A percentile compares a stretch with the other conserved stretches of the same genome.
Conservation (phyloP, 92 coral and sea anemone species). For the Phenganax stokvisi region DNA sequence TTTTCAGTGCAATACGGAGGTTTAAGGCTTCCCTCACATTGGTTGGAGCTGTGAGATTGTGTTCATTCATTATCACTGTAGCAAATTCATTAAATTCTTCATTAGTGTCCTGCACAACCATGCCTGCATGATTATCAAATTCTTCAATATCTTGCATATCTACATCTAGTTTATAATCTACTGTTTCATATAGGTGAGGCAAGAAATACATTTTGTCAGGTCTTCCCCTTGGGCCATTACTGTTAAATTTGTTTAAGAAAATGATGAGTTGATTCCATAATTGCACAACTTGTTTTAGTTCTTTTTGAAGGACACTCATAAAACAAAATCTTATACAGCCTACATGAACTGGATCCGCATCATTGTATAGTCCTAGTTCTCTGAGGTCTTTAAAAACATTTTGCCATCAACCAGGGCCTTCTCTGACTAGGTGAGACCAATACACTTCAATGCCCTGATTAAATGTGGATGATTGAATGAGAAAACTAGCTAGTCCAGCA, state of each 20-base stretch:
- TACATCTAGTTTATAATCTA: not conserved
- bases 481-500: slow-evolving; percentile 25
- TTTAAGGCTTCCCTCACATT: slow-evolving; percentile 1
- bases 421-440: slow-evolving; percentile 37
- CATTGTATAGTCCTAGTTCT: not conserved
- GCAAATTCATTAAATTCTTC: slow-evolving; percentile 39
- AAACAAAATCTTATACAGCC: slow-evolving; percentile 7
- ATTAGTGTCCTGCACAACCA: slow-evolving; percentile 20
- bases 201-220: slow-evolving; percentile 6
- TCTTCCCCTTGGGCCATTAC: slow-evolving; percentile 8
- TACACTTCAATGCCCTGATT: slow-evolving; percentile 42
- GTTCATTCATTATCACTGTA: slow-evolving; percentile 13
- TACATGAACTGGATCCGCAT: slow-evolving; percentile 3
- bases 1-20: not conserved
- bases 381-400: slow-evolving; percentile 13
- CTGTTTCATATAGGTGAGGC: not conserved
- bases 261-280: slow-evolving; percentile 10
- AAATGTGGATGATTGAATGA: slow-evolving; percentile 16
- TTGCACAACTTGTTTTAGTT: slow-evolving; percentile 5
- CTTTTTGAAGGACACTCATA: not conserved
- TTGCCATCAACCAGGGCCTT: slow-evolving; percentile 36
- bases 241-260: slow-evolving; percentile 1
- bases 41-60: not conserved
- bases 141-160: not conserved
- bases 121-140: slow-evolving; percentile 28